Percentiles rank a stretch among this genome's conserved stretches.
These are phyloP conservation scores for Dolichoris vasculosae DNA, from an alignment of 1,140 invertebrate species.

Conservation along the genomic window DNA sequence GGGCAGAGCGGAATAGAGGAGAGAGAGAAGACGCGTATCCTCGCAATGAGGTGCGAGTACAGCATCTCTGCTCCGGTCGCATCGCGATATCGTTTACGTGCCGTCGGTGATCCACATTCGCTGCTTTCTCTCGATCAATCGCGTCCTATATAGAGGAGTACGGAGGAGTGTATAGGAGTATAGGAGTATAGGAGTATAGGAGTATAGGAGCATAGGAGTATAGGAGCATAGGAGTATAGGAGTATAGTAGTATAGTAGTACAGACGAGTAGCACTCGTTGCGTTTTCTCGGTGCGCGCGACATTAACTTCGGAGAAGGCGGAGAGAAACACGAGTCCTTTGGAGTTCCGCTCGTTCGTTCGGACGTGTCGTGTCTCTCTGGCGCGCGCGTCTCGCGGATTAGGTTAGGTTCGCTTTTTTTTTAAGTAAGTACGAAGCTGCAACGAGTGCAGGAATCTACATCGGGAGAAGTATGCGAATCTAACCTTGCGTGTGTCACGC, in stretches of 20 bases:
- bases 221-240: too few relatives aligned
- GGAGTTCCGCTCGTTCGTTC: neutral
- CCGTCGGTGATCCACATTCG: neutral
- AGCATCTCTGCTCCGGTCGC: too few relatives aligned
- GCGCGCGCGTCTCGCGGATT: neutral
- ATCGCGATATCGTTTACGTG: neutral
- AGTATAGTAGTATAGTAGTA: too few relatives aligned
- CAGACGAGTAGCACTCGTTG: neutral
- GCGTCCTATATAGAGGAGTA: neutral
- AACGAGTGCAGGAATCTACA: neutral
- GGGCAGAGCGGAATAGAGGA: too few relatives aligned
- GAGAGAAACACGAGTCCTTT: neutral
- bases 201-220: too few relatives aligned
- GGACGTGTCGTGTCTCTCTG: neutral
- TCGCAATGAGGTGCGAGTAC: too few relatives aligned
- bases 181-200: too few relatives aligned
- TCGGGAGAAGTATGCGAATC: neutral
- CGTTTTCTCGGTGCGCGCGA: neutral
- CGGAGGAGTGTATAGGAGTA: too few relatives aligned
- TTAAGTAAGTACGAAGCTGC: neutral
- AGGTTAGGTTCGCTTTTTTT: conserved; percentile 23
- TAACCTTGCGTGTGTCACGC: conserved; percentile 15
- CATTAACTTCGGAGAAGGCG: neutral
- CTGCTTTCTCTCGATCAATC: neutral
- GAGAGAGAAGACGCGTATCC: too few relatives aligned